Evolutionary conservation across 2,113 vertebrate genomes (phyloP), one percentile per base, ranked within the genome.

Genomic region (Pygoscelis adeliae): DNA sequence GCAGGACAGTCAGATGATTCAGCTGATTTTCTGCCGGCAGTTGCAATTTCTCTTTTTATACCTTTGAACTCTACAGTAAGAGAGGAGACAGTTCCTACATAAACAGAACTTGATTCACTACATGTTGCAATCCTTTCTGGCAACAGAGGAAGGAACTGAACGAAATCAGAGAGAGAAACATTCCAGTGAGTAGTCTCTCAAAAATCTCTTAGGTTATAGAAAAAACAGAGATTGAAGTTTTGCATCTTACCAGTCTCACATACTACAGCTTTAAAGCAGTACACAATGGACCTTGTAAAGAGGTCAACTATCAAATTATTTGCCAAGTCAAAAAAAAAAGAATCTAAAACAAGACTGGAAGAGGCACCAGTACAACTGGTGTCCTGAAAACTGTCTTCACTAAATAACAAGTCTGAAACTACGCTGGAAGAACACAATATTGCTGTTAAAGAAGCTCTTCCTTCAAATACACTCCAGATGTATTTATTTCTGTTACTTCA

Each of bases 211-310:
- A 21, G 10, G 36, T 15, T 36, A 80, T 2, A n/a, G 10, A n/a
- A 86, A 83, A 81, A 49, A 3, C 13, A 47, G 19, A 56, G 32
- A 82, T 1, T 18, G 9, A 74, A 70, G 34, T 8, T 36, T 11
- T 32, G 6, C 8, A 47, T 71, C 11, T 53, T 70, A 42, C 0
- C 1, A 38, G 19, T 36, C 42, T 12, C 7, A 6, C 10, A 16
- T 40, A 84, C 26, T 36, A 49, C 12, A 79, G 13, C n/a, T 88
- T 49, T 58, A 62, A 69, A 38, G 19, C 4, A 78, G 22, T 2
- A 46, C 55, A 66, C 17, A 71, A 50, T 1, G 9, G 19, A 87
- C 11, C 11, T 44, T 32, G 2, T 16, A 90, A 46, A 56, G 20
- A 87, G 8, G 27, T 47, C 38, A 69, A 56, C 34, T 32, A 69